Evolutionary conservation across 2,888 invertebrate species (phyloP), one percentile per base, ranked within the genome.

Genomic region (Atethmia centrago): DNA sequence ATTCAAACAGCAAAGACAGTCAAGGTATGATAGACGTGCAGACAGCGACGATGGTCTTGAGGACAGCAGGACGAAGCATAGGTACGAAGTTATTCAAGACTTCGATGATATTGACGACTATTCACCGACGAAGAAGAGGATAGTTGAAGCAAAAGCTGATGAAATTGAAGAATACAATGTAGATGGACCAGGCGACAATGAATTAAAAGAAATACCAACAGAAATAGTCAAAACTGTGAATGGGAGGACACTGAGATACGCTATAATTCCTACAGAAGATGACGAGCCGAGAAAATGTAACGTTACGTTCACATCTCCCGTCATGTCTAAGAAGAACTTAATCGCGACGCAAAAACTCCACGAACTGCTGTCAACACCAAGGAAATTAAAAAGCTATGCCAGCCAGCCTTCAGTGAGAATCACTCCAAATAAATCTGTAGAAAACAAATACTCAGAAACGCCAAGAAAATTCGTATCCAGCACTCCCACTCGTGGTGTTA

Each of bases 271-370:
- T 0, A 95, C 96, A 0, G 97, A 97, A 36, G 93, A 97, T 0
- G 96, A 97, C 16, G 96, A 96, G n/a, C 92, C 92, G 74, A 88
- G 94, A 89, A 89, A 94, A 92, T 61, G 93, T 83, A 90, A 92
- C 9, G 94, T 93, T 0, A 97, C 93, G 0, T 97, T 92, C 85
- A 94, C 93, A 61, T 94, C 90, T 0, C 94, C 94, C 0, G 92
- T 93, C 40, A 97, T 97, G 92, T 96, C 97, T 2, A 92, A 97
- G 66, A 97, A 97, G 86, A 97, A 97, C 90, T 93, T 97, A 0
- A 97, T 97, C 36, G 98, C 98, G 0, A 98, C 98, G 0, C 98
- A 98, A 88, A 98, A 98, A 87, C 93, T 98, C 0, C 98, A 98
- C 90, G 98, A 98, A 86, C 90, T 98, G 5, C 90, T 98, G 0